Evolutionary conservation across 2,113 vertebrate species (phyloP).

Genomic region (Alouatta palliata): DNA sequence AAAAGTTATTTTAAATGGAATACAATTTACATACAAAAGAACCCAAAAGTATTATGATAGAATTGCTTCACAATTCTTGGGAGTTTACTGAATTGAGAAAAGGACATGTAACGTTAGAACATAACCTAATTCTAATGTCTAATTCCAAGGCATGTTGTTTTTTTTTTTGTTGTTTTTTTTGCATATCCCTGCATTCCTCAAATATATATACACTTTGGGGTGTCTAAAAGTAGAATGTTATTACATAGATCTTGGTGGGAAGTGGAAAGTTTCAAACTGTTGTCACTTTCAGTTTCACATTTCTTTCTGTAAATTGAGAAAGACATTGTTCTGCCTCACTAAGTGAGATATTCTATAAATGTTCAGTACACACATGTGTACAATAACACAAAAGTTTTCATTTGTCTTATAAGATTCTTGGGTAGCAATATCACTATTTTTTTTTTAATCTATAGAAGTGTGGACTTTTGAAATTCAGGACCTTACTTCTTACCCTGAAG

Average conservation of each 20-base stretch:
- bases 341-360: not conserved
- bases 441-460: not conserved
- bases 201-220: not conserved
- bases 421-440: not conserved
- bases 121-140: not conserved
- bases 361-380: not conserved
- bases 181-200: not conserved
- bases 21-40: not conserved
- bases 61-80: not conserved
- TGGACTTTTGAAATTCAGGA: not conserved
- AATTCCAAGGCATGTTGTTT: not conserved
- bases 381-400: not conserved
- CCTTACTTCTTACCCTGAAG: not conserved
- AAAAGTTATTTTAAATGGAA: not conserved
- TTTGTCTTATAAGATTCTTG: not conserved
- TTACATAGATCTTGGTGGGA: not conserved
- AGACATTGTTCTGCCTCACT: not conserved
- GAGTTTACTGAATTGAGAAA: not conserved
- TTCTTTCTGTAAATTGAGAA: not conserved
- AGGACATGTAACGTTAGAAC: not conserved
- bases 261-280: not conserved
- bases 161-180: not conserved
- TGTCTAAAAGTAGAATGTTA: conserved; percentile 2
- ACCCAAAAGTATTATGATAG: not conserved
- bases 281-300: not conserved